Base-by-base conservation (phyloP, 2,888 invertebrate genomes). In the Trissolcus brochymenae region DNA sequence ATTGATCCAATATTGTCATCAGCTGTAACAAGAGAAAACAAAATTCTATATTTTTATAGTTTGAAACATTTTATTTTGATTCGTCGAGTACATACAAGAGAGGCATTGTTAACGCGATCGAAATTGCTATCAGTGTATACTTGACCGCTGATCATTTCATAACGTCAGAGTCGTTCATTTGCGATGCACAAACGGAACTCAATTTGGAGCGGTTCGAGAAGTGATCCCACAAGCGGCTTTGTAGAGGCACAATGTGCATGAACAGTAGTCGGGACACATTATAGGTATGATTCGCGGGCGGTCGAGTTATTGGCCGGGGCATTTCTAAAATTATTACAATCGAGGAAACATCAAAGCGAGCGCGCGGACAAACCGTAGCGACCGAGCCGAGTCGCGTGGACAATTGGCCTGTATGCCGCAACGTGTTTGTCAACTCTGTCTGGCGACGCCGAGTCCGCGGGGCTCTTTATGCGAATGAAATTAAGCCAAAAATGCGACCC, bases 401-500 rank as follows among this genome's bases (percentile, higher is more conserved):
- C 68, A 77, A 73, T 55, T 19, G 55, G 54, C 2, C 75, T 64
- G 64, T 59, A 54, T 55, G 68, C 59, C 71, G 67, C 50, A 65
- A 67, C 64, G 74, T 64, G 71, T 79, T 76, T 76, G 43, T 76
- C 70, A 72, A 77, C 72, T n/a, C n/a, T 62, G 66, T 17, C 57
- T 53, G 66, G 65, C 64, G 71, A 71, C 76, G 66, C 60, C 70
- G 46, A 43, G 51, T 29, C 59, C 53, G 25, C 46, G 19, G 54
- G 51, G 9, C 16, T 81, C 84, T 86, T 88, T 88, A 86, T 87
- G 82, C 82, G 82, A 80, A 83, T 82, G 85, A 88, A 88, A 88
- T 88, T 88, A 88, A 86, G 84, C 88, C 84, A 86, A 85, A 88
- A 88, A 88, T 85, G 85, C 35, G 11, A 82, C 81, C 81, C 80